phyloP scores from a whole-genome alignment of 1,140 invertebrate genomes.

The Drosophila setifemur region DNA sequence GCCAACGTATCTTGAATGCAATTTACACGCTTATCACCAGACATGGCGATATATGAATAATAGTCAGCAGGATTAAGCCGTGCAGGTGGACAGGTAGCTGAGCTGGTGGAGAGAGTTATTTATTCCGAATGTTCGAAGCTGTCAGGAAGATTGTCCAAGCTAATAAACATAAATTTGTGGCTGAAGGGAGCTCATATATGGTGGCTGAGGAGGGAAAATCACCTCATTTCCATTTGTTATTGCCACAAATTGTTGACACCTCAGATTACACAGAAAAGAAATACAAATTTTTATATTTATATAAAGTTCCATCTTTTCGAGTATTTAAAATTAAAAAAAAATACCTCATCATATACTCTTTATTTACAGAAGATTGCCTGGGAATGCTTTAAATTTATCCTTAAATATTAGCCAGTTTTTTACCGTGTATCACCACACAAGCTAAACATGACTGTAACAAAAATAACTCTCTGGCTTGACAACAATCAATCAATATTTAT shows the following conservation, averaged over 20 bases:
- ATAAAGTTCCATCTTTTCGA: too few relatives aligned
- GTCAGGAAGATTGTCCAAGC: conserved; percentile 25
- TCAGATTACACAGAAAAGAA: conserved; percentile 24
- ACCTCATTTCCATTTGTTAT: conserved; percentile 7
- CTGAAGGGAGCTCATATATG: conserved; percentile 8
- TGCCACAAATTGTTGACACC: conserved; percentile 53
- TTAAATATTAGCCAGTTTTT: background rate
- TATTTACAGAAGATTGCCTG: too few relatives aligned
- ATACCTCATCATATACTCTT: too few relatives aligned
- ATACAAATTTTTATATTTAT: background rate
- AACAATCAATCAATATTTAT: conserved; percentile 80
- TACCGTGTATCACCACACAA: background rate
- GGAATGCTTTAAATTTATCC: too few relatives aligned
- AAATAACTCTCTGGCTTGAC: conserved; percentile 46
- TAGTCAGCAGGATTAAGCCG: conserved; percentile 32
- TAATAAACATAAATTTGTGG: conserved; percentile 44
- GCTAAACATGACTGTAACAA: conserved; percentile 4
- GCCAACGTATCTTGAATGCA: conserved; percentile 39
- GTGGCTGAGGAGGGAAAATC: background rate
- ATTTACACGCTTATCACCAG: conserved; percentile 64
- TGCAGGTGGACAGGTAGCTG: conserved; percentile 22
- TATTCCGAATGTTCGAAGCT: conserved; percentile 10
- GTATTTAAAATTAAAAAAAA: too few relatives aligned
- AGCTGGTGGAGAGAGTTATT: conserved; percentile 5
- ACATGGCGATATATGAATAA: conserved; percentile 37